Evolutionary conservation across 2,797 vertebrate genomes (phyloP), one percentile per base, ranked within the genome.

Genomic region (Pseudochirops cupreus): DNA sequence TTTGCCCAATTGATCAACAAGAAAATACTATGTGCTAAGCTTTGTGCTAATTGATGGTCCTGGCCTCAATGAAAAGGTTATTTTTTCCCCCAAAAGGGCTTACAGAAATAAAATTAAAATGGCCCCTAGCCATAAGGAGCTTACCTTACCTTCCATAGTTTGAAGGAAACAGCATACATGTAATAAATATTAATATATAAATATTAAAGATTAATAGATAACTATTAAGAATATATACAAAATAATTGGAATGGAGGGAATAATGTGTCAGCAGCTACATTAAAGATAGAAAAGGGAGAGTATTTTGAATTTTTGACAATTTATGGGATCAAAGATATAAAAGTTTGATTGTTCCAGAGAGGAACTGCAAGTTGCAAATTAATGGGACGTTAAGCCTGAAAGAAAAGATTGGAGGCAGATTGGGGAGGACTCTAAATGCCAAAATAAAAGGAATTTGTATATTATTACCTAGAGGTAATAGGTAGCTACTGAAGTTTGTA

Each of bases 1-100:
- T 29, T 91, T 56, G 91, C 62, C 12, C 24, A 94, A 92, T n/a
- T 91, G 56, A 91, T 91, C 53, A 92, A 74, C 13, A 93, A 93
- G 5, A 16, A 74, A 3, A 33, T 62, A 33, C 10, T 59, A 31
- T 39, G 14, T 74, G 33, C 16, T n/a, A 39, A 74, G 4, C 5
- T 67, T 4, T n/a, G 12, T 67, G 67, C 59, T 74, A 74, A 74
- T 39, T 74, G 5, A 74, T 74, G 33, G 16, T 74, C 33, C 5
- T 74, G 5, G 31, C 59, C 29, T 31, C 58, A 59, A 1, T n/a
- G 16, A 21, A 74, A 74, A 74, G 6, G 33, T 74, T 18, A 39
- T n/a, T n/a, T 74, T n/a, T 18, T 21, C 16, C 5, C 16, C 67
- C 0, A 14, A 14, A 62, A 39, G 16, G 3, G 0, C 58, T 59